Percentiles rank a stretch among this genome's conserved stretches.
Evolutionary conservation across 2,797 vertebrate species (phyloP).

Genomic region (Prionace glauca): DNA sequence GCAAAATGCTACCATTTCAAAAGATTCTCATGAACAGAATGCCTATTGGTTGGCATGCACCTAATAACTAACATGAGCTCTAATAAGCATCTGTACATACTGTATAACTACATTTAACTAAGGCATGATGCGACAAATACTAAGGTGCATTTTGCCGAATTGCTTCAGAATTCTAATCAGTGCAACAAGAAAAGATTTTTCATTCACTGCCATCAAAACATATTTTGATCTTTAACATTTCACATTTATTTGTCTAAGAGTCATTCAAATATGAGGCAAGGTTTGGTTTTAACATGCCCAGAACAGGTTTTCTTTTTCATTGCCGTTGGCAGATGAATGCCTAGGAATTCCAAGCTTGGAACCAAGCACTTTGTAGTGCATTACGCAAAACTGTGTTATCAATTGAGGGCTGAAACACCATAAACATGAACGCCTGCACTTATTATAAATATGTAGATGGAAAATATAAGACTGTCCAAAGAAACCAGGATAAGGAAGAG

Average conservation of each 20-base stretch:
- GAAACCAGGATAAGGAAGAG: background rate
- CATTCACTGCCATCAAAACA: background rate
- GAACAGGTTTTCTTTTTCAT: background rate
- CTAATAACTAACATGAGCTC: background rate
- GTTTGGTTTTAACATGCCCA: slow-evolving; percentile 14
- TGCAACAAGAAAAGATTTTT: background rate
- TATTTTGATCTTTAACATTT: slow-evolving; percentile 9
- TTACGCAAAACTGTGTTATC: background rate
- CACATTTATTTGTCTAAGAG: background rate
- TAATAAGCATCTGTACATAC: background rate
- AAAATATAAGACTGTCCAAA: background rate
- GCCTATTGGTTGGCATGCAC: background rate
- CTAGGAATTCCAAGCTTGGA: slow-evolving; percentile 19
- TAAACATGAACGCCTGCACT: background rate
- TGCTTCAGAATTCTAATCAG: background rate
- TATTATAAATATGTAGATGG: background rate
- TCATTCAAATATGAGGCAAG: slow-evolving; percentile 8
- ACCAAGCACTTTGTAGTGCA: background rate
- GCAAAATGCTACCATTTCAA: background rate
- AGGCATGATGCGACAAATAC: background rate
- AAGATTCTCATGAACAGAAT: background rate
- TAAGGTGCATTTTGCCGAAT: background rate
- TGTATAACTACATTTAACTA: background rate
- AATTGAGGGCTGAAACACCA: background rate
- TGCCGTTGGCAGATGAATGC: slow-evolving; percentile 2